phyloP scores from a whole-genome alignment of 2,113 vertebrate species.

The Ctenomys sociabilis region DNA sequence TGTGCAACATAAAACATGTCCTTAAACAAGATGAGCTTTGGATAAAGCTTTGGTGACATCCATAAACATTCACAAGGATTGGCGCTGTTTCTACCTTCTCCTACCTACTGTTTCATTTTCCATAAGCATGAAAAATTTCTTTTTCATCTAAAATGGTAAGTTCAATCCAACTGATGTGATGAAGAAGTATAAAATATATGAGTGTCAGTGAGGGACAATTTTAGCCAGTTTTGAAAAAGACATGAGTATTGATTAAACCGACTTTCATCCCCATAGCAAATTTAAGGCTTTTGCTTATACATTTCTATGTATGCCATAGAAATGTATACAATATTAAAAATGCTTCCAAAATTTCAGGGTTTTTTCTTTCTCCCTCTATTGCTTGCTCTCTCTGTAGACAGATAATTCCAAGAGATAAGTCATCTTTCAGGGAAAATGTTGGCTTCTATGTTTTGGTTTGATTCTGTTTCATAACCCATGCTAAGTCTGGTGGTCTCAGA shows the following conservation, averaged over 20 bases:
- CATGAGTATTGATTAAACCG: background rate
- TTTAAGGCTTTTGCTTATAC: background rate
- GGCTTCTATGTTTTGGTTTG: background rate
- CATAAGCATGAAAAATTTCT: conserved; percentile 70
- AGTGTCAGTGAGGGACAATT: background rate
- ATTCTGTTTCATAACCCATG: background rate
- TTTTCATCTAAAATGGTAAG: conserved; percentile 76
- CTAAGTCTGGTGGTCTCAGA: background rate
- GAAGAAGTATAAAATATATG: background rate
- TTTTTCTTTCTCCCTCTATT: background rate
- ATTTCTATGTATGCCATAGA: too few relatives aligned
- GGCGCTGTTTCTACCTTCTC: conserved; percentile 78
- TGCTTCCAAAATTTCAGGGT: background rate
- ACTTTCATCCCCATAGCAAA: background rate
- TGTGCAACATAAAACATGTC: conserved; percentile 89
- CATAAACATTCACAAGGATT: conserved; percentile 85
- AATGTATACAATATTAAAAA: conserved; percentile 8
- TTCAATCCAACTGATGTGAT: background rate
- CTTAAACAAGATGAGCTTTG: conserved; percentile 89
- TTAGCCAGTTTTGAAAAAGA: background rate
- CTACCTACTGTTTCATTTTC: conserved; percentile 70
- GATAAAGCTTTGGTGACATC: conserved; percentile 85
- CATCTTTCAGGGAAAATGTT: background rate
- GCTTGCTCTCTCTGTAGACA: background rate
- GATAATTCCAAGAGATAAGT: background rate